A percentile compares a stretch with the other conserved stretches of the same genome.
phyloP scores from a whole-genome alignment of 2,888 invertebrate species.

The Ochropacha duplaris region DNA sequence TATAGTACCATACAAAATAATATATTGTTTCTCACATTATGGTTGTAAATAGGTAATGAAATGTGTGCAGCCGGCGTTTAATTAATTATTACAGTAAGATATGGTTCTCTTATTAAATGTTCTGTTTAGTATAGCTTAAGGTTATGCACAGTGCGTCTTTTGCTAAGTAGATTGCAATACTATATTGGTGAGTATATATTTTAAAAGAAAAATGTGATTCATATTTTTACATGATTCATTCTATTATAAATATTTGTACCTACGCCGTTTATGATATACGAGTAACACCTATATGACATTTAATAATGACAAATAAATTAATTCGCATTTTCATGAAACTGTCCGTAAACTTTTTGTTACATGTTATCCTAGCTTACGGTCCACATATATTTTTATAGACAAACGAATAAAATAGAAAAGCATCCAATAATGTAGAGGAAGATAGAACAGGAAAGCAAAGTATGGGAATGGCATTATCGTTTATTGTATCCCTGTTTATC shows the following conservation, averaged over 20 bases:
- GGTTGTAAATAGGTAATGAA: not conserved
- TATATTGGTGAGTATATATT: no score
- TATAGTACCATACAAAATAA: not conserved
- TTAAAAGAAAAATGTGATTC: no score
- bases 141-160: not conserved
- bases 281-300: no score
- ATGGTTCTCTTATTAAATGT: not conserved
- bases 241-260: no score
- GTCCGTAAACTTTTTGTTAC: not conserved
- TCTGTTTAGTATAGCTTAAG: not conserved
- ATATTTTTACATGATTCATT: no score
- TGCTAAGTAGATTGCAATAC: not conserved
- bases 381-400: not conserved
- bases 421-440: not conserved
- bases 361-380: not conserved
- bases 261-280: no score
- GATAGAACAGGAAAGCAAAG: constrained; percentile 1
- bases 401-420: not conserved
- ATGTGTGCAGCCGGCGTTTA: not conserved
- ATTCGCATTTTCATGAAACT: no score
- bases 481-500: constrained; percentile 1
- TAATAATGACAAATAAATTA: no score
- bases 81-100: not conserved
- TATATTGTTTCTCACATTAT: not conserved
- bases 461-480: not conserved